phyloP scores from a whole-genome alignment of 2,797 vertebrate species.

The Benthosema pterotum region DNA sequence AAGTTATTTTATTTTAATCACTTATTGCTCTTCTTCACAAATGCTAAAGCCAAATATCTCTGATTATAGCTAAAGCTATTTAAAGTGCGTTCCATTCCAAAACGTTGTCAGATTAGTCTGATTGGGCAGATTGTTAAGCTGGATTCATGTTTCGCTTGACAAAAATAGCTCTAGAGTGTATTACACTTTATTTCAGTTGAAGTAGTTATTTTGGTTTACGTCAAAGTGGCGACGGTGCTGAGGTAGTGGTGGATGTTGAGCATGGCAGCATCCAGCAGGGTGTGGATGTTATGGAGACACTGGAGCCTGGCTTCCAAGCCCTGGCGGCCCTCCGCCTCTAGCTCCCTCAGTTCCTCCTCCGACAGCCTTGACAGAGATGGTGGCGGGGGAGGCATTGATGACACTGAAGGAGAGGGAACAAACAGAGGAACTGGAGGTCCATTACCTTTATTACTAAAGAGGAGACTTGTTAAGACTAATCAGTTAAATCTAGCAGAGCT shows the following conservation, averaged over 20 bases:
- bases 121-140: too few species aligned
- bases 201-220: constrained; percentile 64
- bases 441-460: background rate
- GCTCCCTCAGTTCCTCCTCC: constrained; percentile 88
- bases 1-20: too few species aligned
- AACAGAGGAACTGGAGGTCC: background rate
- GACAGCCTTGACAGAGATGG: constrained; percentile 88
- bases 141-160: too few species aligned
- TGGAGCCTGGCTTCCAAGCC: constrained; percentile 91
- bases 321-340: constrained; percentile 91
- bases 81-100: too few species aligned
- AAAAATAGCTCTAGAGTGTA: too few species aligned
- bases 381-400: constrained; percentile 92
- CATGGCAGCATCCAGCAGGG: constrained; percentile 94
- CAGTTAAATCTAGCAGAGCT: constrained; percentile 35
- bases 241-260: constrained; percentile 98
- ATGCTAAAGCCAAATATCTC: too few species aligned
- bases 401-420: constrained; percentile 75
- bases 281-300: constrained; percentile 96
- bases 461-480: too few species aligned
- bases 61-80: too few species aligned
- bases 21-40: too few species aligned
- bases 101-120: too few species aligned
- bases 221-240: constrained; percentile 86
- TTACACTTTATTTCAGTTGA: too few species aligned